Conservation (phyloP, 2,888 invertebrate species). For the Thymelicus acteon region DNA sequence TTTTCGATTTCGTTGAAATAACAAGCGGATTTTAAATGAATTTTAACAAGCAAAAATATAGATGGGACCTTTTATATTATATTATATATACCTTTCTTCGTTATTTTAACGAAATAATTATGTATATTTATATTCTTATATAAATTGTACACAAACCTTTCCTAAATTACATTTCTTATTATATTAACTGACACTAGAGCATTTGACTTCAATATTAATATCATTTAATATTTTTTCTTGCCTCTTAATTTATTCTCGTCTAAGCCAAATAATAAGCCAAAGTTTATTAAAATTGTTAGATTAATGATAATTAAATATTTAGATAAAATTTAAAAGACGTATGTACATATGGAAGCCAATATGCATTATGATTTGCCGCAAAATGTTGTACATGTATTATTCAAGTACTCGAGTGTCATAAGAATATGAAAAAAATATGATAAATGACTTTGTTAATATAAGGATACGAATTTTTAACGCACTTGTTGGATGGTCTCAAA, state of each 20-base stretch:
- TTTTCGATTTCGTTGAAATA: conserved; percentile 18
- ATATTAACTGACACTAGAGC: conserved; percentile 58
- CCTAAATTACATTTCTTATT: conserved; percentile 54
- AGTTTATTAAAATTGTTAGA: conserved; percentile 60
- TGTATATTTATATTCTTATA: conserved; percentile 64
- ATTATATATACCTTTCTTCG: conserved; percentile 57
- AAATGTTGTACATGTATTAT: conserved; percentile 58
- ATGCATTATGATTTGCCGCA: conserved; percentile 30
- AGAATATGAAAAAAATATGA: conserved; percentile 38
- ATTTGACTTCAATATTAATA: conserved; percentile 51
- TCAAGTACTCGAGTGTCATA: conserved; percentile 56
- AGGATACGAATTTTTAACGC: conserved; percentile 45
- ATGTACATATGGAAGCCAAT: conserved; percentile 40
- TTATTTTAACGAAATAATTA: conserved; percentile 56
- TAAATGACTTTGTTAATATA: conserved; percentile 48
- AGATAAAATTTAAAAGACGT: conserved; percentile 39
- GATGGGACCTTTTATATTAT: conserved; percentile 60
- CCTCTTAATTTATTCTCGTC: conserved; percentile 56
- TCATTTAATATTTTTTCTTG: conserved; percentile 38
- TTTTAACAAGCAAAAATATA: conserved; percentile 56
- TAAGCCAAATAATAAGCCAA: conserved; percentile 80
- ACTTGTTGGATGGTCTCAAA: conserved; percentile 43
- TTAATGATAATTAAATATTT: conserved; percentile 42
- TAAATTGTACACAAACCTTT: conserved; percentile 62
- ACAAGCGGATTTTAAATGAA: conserved; percentile 20